These are phyloP conservation scores for Liposcelis brunnea DNA, from an alignment of 2,888 invertebrate genomes.

Conservation along the genomic window DNA sequence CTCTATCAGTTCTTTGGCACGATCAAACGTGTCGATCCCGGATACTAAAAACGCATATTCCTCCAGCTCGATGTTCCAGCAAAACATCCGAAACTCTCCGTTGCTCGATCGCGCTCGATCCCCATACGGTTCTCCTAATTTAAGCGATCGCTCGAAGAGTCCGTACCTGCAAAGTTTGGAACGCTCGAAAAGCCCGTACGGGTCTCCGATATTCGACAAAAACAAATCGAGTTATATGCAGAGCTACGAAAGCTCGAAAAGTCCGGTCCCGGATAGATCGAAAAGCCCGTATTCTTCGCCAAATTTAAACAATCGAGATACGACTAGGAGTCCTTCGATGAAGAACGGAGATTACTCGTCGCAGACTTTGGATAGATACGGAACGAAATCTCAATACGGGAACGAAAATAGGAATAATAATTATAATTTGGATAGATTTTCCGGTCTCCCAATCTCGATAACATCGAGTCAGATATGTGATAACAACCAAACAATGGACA, in stretches of 20 bases:
- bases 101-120: not conserved
- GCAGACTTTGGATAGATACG: not conserved
- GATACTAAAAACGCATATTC: not conserved
- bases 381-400: too few species aligned
- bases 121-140: slow-evolving; percentile 5
- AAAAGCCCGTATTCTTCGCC: not conserved
- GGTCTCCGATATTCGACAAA: too few species aligned
- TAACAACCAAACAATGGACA: not conserved
- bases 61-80: too few species aligned
- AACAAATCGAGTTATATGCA: too few species aligned
- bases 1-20: slow-evolving; percentile 6
- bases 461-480: slow-evolving; percentile 8
- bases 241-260: not conserved
- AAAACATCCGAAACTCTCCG: too few species aligned
- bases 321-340: not conserved
- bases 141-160: slow-evolving; percentile 7
- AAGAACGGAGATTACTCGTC: not conserved
- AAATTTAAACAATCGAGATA: slow-evolving; percentile 6
- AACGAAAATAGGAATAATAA: too few species aligned
- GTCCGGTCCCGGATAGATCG: not conserved
- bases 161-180: slow-evolving; percentile 5
- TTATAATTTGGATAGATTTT: too few species aligned
- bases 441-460: not conserved
- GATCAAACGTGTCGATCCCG: slow-evolving; percentile 2
- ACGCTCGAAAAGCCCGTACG: not conserved